phyloP scores from a whole-genome alignment of 2,888 invertebrate genomes.

The Eugnorisma glareosa region DNA sequence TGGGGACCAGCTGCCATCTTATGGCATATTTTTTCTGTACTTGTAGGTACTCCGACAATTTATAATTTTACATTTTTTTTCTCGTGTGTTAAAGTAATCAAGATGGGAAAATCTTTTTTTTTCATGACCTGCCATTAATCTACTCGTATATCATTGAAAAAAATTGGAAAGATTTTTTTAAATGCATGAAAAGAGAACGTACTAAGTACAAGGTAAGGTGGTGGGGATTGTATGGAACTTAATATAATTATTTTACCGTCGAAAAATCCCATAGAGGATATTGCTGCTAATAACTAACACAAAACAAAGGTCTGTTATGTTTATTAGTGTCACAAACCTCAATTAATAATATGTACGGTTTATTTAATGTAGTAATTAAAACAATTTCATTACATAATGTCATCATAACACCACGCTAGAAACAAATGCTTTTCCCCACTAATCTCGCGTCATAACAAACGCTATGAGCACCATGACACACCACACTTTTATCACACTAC shows the following conservation, averaged over 20 bases:
- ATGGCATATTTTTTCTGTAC: not conserved
- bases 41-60: not conserved
- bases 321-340: not conserved
- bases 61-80: not conserved
- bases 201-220: not conserved
- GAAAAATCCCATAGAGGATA: not conserved
- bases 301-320: not conserved
- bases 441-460: constrained; percentile 46
- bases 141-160: not conserved
- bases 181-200: not conserved
- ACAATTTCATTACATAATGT: constrained; percentile 27
- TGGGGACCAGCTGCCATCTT: not conserved
- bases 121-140: too few species aligned
- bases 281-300: not conserved
- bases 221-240: not conserved
- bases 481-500: constrained; percentile 45
- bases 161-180: not conserved
- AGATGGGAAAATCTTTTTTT: not conserved
- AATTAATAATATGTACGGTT: not conserved
- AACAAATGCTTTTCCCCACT: constrained; percentile 24
- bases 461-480: constrained; percentile 29
- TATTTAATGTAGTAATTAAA: constrained; percentile 12
- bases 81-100: not conserved
- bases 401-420: not conserved
- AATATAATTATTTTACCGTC: too few species aligned